Base-by-base conservation (phyloP, 2,888 invertebrate genomes). In the Leptothorax acervorum region DNA sequence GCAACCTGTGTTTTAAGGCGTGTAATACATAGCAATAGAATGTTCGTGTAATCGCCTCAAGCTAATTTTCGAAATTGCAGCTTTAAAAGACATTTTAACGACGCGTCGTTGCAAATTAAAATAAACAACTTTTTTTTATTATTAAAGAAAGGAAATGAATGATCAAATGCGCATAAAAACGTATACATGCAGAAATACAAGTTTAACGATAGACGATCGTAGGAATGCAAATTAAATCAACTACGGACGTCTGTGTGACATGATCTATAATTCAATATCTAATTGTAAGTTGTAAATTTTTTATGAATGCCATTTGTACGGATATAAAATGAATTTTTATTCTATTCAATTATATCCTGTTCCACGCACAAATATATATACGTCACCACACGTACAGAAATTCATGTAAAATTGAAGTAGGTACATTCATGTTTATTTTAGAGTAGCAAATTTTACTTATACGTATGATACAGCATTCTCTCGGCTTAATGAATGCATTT, bases 1-100 rank as follows among this genome's bases (percentile, higher is more conserved):
- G 35, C 71, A 81, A 71, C 60, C 71, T 71, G 48, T 53, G 60
- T 6, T 81, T 79, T 70, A 53, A 39, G 15, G 1, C 31, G 39
- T 35, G 71, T 48, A 68, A 48, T 60, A 51, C 39, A 57, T n/a
- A 12, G 57, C 48, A 71, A 71, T 60, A 18, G 45, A 48, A 35
- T 60, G 39, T 79, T 57, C 28, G 35, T 28, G 71, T 48, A n/a
- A 23, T 31, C n/a, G 31, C 12, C 18, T 9, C 39, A 3, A 48
- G 48, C 4, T 48, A 79, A 39, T 48, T 57, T 70, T 23, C 12
- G 4, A 81, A 62, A 71, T 81, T 71, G 28, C 11, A 62, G 28
- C 79, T 60, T 42, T 45, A 9, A 12, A 51, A 51, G 62, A 81
- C 79, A 60, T 11, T 60, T 79, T 51, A 71, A 28, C 39, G 18